Conservation (phyloP, 2,888 invertebrate species). For the Metalampra italica region DNA sequence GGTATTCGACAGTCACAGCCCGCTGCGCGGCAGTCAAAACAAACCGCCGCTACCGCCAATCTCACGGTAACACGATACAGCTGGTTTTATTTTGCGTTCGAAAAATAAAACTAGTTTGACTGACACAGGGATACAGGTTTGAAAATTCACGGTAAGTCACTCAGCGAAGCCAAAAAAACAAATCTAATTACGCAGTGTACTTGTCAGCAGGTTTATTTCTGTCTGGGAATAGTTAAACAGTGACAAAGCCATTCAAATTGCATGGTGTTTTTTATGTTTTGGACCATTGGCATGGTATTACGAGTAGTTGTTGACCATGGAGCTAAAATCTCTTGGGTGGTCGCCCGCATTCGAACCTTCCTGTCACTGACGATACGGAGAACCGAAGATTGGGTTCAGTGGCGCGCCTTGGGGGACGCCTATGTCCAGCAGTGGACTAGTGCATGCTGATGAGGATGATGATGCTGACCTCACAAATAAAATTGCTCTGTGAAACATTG, state of each 20-base stretch:
- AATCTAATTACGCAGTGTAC: constrained; percentile 3
- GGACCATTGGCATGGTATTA: too few species aligned
- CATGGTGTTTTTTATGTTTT: background rate
- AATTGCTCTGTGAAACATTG: too few species aligned
- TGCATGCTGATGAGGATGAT: too few species aligned
- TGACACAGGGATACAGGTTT: background rate
- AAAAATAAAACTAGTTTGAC: constrained; percentile 14
- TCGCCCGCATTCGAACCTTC: too few species aligned
- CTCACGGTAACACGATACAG: constrained; percentile 43
- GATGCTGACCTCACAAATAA: too few species aligned
- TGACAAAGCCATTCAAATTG: background rate
- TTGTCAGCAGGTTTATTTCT: background rate
- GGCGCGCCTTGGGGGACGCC: too few species aligned
- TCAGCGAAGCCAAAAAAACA: constrained; percentile 7
- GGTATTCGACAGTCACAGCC: constrained; percentile 36
- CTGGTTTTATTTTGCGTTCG: constrained; percentile 25
- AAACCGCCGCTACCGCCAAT: constrained; percentile 38
- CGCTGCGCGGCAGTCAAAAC: constrained; percentile 44
- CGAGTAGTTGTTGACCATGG: too few species aligned
- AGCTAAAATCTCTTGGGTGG: too few species aligned
- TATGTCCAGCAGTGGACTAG: too few species aligned
- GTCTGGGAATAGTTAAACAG: background rate
- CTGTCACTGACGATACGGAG: too few species aligned
- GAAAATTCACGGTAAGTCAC: constrained; percentile 2
- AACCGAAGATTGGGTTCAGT: too few species aligned